These are phyloP conservation scores for Lepidostoma basale DNA, from an alignment of 1,140 invertebrate genomes.

Conservation along the genomic window DNA sequence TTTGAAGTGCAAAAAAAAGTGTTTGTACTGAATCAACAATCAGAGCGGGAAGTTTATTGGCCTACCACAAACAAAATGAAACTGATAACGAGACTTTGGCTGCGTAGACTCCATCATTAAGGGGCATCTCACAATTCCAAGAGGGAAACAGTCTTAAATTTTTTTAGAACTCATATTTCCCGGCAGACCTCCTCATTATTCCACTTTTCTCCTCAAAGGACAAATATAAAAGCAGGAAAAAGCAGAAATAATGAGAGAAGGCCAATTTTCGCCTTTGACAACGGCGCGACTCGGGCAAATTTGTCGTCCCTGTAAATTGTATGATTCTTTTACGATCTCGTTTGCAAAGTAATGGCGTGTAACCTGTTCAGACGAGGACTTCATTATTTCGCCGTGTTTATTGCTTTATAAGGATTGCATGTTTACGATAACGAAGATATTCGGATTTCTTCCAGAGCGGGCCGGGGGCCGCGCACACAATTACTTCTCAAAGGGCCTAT, in stretches of 20 bases:
- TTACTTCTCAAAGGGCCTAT: no score
- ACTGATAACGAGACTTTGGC: slow-evolving; percentile 28
- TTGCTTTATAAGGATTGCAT: slow-evolving; percentile 8
- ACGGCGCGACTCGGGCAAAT: slow-evolving; percentile 38
- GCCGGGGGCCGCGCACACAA: no score
- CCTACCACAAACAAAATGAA: slow-evolving; percentile 23
- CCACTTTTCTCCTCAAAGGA: slow-evolving; percentile 43
- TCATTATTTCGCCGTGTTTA: slow-evolving; percentile 24
- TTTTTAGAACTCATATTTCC: slow-evolving; percentile 39
- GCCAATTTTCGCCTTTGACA: slow-evolving; percentile 45
- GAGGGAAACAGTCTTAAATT: slow-evolving; percentile 16
- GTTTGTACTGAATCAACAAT: slow-evolving; percentile 13
- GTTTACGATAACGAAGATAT: not conserved
- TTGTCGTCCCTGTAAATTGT: slow-evolving; percentile 44
- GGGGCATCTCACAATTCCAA: slow-evolving; percentile 33
- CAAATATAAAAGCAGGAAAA: slow-evolving; percentile 41
- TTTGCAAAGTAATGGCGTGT: slow-evolving; percentile 43
- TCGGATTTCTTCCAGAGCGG: not conserved
- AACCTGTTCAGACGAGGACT: slow-evolving; percentile 40
- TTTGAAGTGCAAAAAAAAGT: slow-evolving; percentile 16
- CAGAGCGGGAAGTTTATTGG: slow-evolving; percentile 6
- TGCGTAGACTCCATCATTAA: slow-evolving; percentile 35
- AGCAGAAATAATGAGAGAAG: slow-evolving; percentile 43
- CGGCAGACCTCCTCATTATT: slow-evolving; percentile 43
- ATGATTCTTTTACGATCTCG: slow-evolving; percentile 44